Evolutionary conservation across 2,113 vertebrate species (phyloP).

Genomic region (Merops nubicus): DNA sequence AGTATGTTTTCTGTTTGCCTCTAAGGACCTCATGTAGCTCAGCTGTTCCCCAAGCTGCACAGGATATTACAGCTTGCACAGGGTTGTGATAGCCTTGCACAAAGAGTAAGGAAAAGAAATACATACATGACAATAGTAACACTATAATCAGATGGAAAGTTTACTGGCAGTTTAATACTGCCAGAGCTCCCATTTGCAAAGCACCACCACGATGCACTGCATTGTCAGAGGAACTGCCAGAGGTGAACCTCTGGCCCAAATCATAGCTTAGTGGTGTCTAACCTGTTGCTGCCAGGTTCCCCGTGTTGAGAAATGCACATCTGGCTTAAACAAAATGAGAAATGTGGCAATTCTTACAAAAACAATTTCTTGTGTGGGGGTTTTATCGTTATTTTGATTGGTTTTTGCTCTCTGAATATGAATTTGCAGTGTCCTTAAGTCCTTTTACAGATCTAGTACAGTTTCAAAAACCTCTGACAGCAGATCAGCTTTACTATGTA

Average conservation of each 20-base stretch:
- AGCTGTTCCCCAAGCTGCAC: neutral
- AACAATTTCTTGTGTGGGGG: neutral
- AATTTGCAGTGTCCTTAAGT: neutral
- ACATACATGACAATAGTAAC: neutral
- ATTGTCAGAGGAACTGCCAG: neutral
- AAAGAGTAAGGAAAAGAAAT: neutral
- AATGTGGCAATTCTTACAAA: neutral
- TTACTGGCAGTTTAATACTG: neutral
- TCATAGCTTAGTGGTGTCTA: neutral
- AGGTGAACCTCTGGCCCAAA: neutral
- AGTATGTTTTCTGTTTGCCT: neutral
- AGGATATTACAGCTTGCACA: neutral
- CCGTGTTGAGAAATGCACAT: fast-evolving
- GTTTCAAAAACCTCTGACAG: neutral
- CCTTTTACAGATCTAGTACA: neutral
- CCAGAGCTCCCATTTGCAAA: neutral
- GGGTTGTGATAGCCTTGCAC: neutral
- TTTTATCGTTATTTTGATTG: neutral
- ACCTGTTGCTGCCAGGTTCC: neutral
- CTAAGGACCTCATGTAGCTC: neutral
- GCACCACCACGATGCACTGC: neutral
- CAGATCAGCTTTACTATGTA: neutral
- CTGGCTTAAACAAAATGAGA: neutral
- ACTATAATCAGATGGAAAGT: neutral
- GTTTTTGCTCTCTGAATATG: neutral